These are phyloP conservation scores for Cyclopterus lumpus DNA, from an alignment of 2,797 vertebrate genomes.

Conservation along the genomic window DNA sequence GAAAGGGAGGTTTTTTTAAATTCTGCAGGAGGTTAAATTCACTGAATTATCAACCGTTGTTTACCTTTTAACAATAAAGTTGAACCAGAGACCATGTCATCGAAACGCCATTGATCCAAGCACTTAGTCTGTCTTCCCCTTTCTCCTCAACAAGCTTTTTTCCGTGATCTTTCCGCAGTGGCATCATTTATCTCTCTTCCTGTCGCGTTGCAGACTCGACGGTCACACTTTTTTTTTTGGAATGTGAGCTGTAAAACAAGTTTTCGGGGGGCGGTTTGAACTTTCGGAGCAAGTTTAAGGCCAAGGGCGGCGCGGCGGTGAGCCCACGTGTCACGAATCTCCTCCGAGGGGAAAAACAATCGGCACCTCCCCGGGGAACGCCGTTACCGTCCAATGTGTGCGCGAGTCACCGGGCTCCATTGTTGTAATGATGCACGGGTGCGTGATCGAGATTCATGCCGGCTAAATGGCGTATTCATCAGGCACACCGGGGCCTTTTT, in stretches of 20 bases:
- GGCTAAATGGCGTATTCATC: conserved; percentile 18
- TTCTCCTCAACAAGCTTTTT: background rate
- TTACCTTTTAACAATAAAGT: background rate
- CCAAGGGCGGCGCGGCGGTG: background rate
- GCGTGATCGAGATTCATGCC: conserved; percentile 11
- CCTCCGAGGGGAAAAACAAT: background rate
- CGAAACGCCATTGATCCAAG: background rate
- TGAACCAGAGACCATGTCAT: background rate
- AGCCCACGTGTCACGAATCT: conserved; percentile 16
- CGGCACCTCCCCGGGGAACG: background rate
- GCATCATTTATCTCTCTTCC: background rate
- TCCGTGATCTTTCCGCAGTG: background rate
- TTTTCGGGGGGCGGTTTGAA: background rate
- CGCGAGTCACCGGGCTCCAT: background rate
- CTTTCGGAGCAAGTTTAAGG: conserved; percentile 2
- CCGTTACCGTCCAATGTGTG: conserved; percentile 3
- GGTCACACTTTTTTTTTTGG: conserved; percentile 5
- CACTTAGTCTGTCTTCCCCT: background rate
- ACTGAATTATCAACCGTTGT: background rate
- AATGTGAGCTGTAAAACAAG: conserved; percentile 19
- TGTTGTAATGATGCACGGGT: conserved; percentile 1
- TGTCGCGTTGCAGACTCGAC: background rate
- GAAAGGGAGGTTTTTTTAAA: background rate
- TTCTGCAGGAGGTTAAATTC: background rate
- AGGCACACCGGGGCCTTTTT: background rate